Conservation (phyloP, 2,113 vertebrate species). For the Pavo muticus region DNA sequence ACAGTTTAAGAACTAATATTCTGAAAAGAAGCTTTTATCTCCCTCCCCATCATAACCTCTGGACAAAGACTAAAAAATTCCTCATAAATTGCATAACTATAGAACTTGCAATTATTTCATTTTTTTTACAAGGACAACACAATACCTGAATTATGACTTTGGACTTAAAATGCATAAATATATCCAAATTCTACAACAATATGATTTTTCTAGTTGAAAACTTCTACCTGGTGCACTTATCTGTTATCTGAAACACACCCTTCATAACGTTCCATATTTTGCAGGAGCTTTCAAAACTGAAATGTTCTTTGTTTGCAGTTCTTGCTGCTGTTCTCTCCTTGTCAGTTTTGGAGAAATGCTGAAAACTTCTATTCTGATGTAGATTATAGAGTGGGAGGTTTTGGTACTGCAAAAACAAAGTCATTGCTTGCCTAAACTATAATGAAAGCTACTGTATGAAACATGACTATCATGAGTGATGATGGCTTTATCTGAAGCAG, state of each 20-base stretch:
- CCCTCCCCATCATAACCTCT: neutral
- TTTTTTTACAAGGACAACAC: neutral
- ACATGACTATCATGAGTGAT: constrained; percentile 33
- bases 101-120: neutral
- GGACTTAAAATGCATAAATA: constrained; percentile 1
- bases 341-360: constrained; percentile 29
- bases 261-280: constrained; percentile 18
- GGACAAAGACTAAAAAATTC: neutral
- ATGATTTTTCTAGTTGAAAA: neutral
- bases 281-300: constrained; percentile 1
- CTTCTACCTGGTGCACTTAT: neutral
- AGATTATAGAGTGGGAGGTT: constrained; percentile 59
- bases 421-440: constrained; percentile 43
- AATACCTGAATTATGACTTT: neutral
- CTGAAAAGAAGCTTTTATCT: neutral
- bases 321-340: constrained; percentile 8
- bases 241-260: neutral
- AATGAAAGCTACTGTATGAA: constrained; percentile 47
- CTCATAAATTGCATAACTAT: neutral
- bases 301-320: constrained; percentile 31
- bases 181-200: neutral
- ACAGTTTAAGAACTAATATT: neutral
- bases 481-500: constrained; percentile 38
- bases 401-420: constrained; percentile 45
- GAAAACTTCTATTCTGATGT: constrained; percentile 45